phyloP scores from a whole-genome alignment of 2,888 invertebrate species.

The Eristalis tenax region DNA sequence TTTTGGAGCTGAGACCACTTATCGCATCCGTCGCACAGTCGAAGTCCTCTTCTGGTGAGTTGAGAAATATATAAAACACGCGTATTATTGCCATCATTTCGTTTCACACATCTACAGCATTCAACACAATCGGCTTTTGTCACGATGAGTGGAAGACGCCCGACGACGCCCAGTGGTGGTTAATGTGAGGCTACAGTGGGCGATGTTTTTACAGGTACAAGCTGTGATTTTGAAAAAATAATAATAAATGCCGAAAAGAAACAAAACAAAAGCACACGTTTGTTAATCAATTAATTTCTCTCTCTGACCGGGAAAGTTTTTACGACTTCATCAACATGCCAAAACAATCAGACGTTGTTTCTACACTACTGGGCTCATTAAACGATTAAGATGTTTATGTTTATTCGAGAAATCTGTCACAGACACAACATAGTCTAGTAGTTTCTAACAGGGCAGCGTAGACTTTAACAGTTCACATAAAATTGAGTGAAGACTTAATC shows the following conservation, averaged over 20 bases:
- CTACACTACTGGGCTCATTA: not conserved
- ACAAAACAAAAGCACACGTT: not conserved
- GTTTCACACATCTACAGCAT: not conserved
- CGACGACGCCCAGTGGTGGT: not conserved
- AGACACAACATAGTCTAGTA: not conserved
- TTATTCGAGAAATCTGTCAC: not conserved
- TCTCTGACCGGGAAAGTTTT: not conserved
- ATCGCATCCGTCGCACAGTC: not conserved
- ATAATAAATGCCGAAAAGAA: not conserved
- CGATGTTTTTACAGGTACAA: not conserved
- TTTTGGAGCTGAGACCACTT: constrained; percentile 31
- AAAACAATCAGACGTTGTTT: not conserved
- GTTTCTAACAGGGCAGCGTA: not conserved
- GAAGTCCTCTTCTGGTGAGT: not conserved
- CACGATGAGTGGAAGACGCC: not conserved
- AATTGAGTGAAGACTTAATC: too few species aligned
- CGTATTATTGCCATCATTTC: constrained; percentile 28
- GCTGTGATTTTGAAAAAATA: not conserved
- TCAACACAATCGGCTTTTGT: constrained; percentile 23
- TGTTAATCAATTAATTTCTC: not conserved
- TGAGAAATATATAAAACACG: constrained; percentile 25
- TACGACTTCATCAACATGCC: not conserved
- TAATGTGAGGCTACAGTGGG: not conserved
- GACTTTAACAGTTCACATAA: too few species aligned
- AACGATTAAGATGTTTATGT: not conserved